Conservation (phyloP, 2,113 vertebrate species). For the Dasyprocta punctata region DNA sequence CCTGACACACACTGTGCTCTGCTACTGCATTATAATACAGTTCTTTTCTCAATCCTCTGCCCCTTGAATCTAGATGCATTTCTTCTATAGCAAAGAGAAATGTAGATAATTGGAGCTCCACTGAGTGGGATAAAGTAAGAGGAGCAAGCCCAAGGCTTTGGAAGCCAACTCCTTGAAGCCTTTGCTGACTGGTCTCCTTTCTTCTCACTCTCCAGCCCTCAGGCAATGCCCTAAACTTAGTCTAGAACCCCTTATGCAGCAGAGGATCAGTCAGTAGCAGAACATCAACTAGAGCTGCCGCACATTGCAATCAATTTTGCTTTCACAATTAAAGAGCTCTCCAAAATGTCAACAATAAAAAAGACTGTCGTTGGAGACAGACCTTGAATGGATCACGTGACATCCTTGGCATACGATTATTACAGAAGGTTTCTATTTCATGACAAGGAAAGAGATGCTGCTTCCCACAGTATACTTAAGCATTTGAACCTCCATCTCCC, state of each 20-base stretch:
- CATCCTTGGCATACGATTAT: neutral
- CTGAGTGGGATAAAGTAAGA: neutral
- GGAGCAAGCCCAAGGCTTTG: neutral
- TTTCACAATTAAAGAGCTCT: neutral
- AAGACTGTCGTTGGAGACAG: neutral
- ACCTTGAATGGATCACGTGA: neutral
- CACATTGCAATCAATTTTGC: neutral
- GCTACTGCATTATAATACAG: neutral
- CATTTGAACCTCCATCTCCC: neutral
- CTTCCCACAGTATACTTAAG: neutral
- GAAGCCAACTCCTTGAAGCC: neutral
- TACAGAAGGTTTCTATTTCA: conserved; percentile 31
- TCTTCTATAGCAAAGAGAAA: neutral
- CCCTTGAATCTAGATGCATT: neutral
- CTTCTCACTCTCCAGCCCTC: neutral
- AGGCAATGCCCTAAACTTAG: neutral
- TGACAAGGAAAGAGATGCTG: neutral
- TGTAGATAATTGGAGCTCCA: neutral
- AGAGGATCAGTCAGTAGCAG: neutral
- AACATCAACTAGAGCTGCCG: neutral
- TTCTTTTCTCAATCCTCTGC: conserved; percentile 8
- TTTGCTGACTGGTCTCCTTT: neutral
- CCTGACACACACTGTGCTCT: neutral
- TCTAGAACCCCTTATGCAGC: neutral
- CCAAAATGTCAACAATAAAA: neutral